phyloP scores from a whole-genome alignment of 1,140 invertebrate species.

The Drosophila pandora region DNA sequence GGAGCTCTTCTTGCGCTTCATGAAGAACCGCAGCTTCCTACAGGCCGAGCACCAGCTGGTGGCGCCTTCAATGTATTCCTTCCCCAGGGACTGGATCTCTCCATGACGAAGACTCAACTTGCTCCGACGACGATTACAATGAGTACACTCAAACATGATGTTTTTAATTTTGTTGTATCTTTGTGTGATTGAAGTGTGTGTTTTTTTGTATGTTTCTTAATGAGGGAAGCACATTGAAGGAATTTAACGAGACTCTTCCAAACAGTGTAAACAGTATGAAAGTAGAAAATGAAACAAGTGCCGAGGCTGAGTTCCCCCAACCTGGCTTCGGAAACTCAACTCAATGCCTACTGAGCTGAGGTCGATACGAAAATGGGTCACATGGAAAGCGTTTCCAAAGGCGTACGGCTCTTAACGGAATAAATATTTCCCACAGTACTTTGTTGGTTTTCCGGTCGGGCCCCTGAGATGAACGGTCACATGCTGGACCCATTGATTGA shows the following conservation, averaged over 20 bases:
- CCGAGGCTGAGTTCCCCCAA: neutral
- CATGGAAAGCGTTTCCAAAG: neutral
- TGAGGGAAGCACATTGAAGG: neutral
- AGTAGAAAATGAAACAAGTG: neutral
- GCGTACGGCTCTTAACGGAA: neutral
- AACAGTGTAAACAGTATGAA: conserved; percentile 7
- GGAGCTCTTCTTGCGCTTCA: neutral
- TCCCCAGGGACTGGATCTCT: neutral
- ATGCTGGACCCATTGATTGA: conserved; percentile 21
- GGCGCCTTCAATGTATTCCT: conserved; percentile 1
- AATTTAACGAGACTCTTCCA: conserved; percentile 3
- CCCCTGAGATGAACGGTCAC: conserved; percentile 13
- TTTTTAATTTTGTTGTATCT: neutral
- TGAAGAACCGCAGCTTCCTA: neutral
- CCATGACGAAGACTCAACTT: neutral
- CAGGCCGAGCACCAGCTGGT: neutral
- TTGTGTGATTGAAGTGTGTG: neutral
- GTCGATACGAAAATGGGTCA: neutral
- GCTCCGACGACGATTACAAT: neutral
- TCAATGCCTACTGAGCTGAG: neutral
- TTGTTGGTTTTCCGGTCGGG: conserved; percentile 32
- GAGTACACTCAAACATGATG: conserved; percentile 18
- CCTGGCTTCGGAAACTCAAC: neutral
- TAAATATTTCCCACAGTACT: neutral
- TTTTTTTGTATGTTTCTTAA: neutral